Evolutionary conservation across 2,888 invertebrate genomes (phyloP).

Genomic region (Philaethria dido): DNA sequence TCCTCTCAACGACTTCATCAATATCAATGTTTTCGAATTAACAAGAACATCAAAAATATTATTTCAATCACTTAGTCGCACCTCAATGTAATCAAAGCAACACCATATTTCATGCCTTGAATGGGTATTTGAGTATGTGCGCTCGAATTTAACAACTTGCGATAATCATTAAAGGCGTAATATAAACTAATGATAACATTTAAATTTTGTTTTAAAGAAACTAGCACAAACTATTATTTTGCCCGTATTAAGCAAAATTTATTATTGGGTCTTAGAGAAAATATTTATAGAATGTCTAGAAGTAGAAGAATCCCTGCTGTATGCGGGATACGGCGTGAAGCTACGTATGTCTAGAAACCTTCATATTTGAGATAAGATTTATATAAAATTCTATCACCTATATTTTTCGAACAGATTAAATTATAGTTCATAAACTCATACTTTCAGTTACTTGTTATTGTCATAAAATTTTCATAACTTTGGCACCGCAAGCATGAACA

Average conservation of each 20-base stretch:
- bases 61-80: constrained; percentile 3
- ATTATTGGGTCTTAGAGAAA: neutral
- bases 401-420: too few species aligned
- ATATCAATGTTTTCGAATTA: neutral
- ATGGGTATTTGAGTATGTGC: constrained; percentile 19
- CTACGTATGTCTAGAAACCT: too few species aligned
- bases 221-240: neutral
- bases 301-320: too few species aligned
- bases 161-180: constrained; percentile 8
- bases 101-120: constrained; percentile 21
- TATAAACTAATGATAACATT: neutral
- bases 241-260: neutral
- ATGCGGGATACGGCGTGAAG: too few species aligned
- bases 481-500: too few species aligned
- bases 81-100: constrained; percentile 17
- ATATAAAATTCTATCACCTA: too few species aligned
- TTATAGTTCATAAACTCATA: too few species aligned
- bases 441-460: too few species aligned
- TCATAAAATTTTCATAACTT: too few species aligned
- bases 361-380: too few species aligned
- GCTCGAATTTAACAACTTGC: neutral
- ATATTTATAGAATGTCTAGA: too few species aligned
- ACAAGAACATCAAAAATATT: constrained; percentile 6
- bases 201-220: neutral
- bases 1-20: neutral